Base-by-base conservation (phyloP, 2,113 vertebrate genomes). In the Cochlearius cochlearius region DNA sequence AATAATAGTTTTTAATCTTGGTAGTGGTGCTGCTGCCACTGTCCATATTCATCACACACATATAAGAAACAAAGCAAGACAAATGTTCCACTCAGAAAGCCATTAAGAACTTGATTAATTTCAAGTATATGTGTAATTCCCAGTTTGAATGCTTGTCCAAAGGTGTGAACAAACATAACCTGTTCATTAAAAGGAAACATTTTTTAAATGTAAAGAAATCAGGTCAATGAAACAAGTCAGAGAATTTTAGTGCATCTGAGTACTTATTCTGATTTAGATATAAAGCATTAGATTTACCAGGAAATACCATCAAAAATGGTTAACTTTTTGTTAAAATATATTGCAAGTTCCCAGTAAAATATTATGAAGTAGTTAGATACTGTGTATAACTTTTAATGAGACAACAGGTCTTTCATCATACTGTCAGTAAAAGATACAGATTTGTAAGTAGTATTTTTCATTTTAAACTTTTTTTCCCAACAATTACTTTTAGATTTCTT, bases 371-470 rank as follows among this genome's bases (percentile, higher is more conserved):
- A 80, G 15, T 71, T 93, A 55, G 32, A 75, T 43, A 68, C 10
- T 47, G 8, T 68, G 8, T 67, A 53, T 86, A 93, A 92, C 67
- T 80, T 96, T 92, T 93, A 96, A 86, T 79, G 68, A 96, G 81
- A 86, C 73, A 96, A 92, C 55, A 86, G 49, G 32, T 64, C 77
- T 96, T 95, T 94, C 63, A 92, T 92, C 52, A 50, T 85, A 56
- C 27, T 85, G 55, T 14, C 36, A 93, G 56, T 49, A 41, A 73
- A 84, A 88, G 63, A 80, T 53, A 26, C 34, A 87, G 55, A 30
- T 18, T 89, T 62, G 12, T 15, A 89, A 90, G 49, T 17, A 25
- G 9, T 10, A 62, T 62, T 94, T 94, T 86, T 75, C 6, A 41
- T 62, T 69, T 93, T 41, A 17, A 75, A 47, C 52, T 72, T 58